Evolutionary conservation across 2,888 invertebrate genomes (phyloP).

Genomic region (Xylota segnis): DNA sequence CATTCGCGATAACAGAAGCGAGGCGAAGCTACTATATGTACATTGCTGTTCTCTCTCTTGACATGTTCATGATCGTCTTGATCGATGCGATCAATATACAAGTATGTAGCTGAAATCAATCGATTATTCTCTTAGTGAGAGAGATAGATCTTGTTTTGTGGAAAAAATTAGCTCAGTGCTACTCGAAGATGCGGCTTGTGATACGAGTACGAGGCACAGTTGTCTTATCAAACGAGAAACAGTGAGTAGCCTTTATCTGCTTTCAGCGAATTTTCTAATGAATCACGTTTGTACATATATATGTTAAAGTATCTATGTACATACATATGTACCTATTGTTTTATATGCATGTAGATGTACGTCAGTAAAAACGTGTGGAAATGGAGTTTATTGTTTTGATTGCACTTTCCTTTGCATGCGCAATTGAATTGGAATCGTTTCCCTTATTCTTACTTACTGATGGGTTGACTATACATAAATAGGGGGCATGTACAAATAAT

Average conservation of each 20-base stretch:
- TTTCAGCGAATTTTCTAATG: not conserved
- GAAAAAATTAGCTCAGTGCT: constrained; percentile 10
- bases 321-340: not conserved
- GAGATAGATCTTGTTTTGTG: not conserved
- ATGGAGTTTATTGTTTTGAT: not conserved
- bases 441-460: not conserved
- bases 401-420: constrained; percentile 14
- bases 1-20: constrained; percentile 42
- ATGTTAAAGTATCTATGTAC: not conserved
- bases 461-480: too few relatives aligned
- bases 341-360: not conserved
- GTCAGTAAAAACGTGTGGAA: constrained; percentile 20
- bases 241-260: not conserved
- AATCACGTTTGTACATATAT: constrained; percentile 27
- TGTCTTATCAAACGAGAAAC: constrained; percentile 20
- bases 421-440: not conserved
- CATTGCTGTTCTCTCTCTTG: constrained; percentile 12
- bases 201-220: not conserved
- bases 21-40: too few relatives aligned
- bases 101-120: constrained; percentile 12
- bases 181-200: not conserved
- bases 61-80: constrained; percentile 23
- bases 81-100: constrained; percentile 5
- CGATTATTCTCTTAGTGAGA: not conserved
- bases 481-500: too few relatives aligned